Conservation (phyloP, 2,888 invertebrate species). For the Cryptus viduatorius region DNA sequence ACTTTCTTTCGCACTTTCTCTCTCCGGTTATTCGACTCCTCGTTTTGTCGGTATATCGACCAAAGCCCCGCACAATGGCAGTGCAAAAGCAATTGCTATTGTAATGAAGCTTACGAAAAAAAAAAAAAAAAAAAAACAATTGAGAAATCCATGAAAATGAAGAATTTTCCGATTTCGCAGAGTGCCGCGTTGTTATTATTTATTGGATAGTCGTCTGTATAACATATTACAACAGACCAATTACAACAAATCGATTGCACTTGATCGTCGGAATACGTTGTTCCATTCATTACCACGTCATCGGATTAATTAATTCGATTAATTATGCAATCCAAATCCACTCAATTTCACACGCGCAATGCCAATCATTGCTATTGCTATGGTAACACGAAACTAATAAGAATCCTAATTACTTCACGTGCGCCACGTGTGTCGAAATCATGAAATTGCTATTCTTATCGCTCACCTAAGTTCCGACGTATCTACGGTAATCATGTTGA, state of each 20-base stretch:
- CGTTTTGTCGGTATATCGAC: slow-evolving; percentile 4
- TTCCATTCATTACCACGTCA: not conserved
- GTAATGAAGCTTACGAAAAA: not conserved
- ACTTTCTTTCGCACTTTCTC: slow-evolving; percentile 27
- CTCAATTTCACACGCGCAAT: not conserved
- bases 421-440: not conserved
- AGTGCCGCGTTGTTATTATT: not conserved
- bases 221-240: not conserved
- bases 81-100: not conserved
- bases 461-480: too few species aligned
- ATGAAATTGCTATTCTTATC: not conserved
- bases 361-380: too few species aligned
- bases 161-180: not conserved
- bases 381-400: too few species aligned
- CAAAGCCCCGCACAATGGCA: not conserved
- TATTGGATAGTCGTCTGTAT: not conserved
- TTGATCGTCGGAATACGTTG: not conserved
- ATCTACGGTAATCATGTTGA: too few species aligned
- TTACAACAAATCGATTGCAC: not conserved
- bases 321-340: not conserved
- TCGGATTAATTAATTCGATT: not conserved
- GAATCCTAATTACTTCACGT: too few species aligned
- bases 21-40: slow-evolving; percentile 24
- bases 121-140: not conserved
- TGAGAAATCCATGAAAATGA: not conserved